A percentile compares a stretch with the other conserved stretches of the same genome.
phyloP scores from a whole-genome alignment of 2,888 invertebrate genomes.

The Strigamia transsilvanica region DNA sequence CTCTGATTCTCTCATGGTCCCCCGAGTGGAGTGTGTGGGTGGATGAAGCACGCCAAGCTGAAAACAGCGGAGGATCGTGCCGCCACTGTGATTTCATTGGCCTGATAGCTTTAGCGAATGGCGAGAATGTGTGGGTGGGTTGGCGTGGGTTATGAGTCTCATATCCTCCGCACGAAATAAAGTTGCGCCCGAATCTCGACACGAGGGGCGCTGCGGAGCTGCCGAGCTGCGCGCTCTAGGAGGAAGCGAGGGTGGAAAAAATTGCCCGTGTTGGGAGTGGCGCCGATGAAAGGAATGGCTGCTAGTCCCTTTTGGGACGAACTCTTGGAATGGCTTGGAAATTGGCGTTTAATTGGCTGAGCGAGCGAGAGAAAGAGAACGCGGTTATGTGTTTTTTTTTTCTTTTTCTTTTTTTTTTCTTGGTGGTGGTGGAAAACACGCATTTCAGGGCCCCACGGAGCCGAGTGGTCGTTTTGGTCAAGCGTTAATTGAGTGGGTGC shows the following conservation, averaged over 20 bases:
- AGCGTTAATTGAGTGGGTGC: constrained; percentile 38
- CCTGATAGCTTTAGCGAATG: constrained; percentile 42
- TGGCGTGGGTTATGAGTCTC: constrained; percentile 17
- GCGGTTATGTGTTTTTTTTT: neutral
- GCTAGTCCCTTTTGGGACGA: constrained; percentile 7
- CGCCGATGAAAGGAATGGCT: neutral
- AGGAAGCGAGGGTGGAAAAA: neutral
- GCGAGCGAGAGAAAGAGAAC: neutral
- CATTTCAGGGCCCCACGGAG: neutral
- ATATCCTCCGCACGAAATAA: constrained; percentile 39
- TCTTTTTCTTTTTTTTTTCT: neutral
- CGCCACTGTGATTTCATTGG: constrained; percentile 41
- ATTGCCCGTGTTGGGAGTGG: neutral
- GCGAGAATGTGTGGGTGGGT: neutral
- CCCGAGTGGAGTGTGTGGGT: constrained; percentile 20
- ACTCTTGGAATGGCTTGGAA: neutral
- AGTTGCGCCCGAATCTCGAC: constrained; percentile 12
- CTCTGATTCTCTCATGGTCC: neutral
- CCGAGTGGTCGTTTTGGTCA: constrained; percentile 35
- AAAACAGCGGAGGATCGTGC: constrained; percentile 31
- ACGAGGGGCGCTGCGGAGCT: constrained; percentile 2
- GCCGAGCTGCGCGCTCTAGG: neutral
- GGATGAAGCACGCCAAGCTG: neutral
- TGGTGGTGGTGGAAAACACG: neutral
- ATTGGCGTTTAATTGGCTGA: constrained; percentile 15